Conservation (phyloP, 2,797 vertebrate species). For the Onychomys arenicola region DNA sequence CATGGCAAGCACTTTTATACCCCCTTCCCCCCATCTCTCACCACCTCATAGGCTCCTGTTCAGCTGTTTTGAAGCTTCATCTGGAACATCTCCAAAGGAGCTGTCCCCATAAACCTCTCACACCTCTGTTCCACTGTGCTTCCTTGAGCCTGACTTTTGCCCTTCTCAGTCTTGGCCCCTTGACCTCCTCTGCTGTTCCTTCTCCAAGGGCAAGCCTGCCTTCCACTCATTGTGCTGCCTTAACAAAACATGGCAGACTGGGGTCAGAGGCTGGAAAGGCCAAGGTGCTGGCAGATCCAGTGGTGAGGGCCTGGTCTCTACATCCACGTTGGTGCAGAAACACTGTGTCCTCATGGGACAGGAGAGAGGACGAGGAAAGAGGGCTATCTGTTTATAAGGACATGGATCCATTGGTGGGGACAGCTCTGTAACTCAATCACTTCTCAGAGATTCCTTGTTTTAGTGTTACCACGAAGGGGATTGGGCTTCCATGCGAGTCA, state of each 20-base stretch:
- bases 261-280: background rate
- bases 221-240: background rate
- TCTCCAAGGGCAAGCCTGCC: background rate
- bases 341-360: background rate
- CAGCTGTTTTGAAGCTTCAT: background rate
- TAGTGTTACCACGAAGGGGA: background rate
- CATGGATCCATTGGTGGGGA: too few species aligned
- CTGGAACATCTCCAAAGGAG: background rate
- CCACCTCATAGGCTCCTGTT: background rate
- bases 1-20: background rate
- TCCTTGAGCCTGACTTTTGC: background rate
- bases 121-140: background rate
- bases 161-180: background rate
- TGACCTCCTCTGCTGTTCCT: background rate
- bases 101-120: background rate
- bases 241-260: too few species aligned
- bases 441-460: background rate
- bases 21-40: background rate
- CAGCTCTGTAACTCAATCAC: background rate
- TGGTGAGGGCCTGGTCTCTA: background rate
- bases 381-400: background rate
- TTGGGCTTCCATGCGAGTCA: too few species aligned
- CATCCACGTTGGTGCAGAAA: too few species aligned
- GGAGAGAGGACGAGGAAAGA: background rate
- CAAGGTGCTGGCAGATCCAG: background rate